phyloP scores from a whole-genome alignment of 2,888 invertebrate species.

The Dyspetes luteomarginatus region DNA sequence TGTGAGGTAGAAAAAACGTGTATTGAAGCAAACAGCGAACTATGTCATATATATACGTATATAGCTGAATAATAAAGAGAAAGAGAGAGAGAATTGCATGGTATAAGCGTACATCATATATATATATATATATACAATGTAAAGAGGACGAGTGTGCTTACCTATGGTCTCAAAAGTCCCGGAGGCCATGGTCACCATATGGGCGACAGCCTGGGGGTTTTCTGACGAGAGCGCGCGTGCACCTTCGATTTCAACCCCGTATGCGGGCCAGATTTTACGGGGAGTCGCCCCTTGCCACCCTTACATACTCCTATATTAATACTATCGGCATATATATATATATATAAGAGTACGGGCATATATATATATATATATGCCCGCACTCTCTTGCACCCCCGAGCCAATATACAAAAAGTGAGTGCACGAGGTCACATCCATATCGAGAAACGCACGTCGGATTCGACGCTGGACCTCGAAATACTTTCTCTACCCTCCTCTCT shows the following conservation, averaged over 20 bases:
- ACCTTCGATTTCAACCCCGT: slow-evolving; percentile 77
- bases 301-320: slow-evolving; percentile 4
- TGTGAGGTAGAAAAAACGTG: slow-evolving; percentile 24
- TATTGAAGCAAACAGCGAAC: not conserved
- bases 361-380: slow-evolving; percentile 7
- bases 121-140: not conserved
- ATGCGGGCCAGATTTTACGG: slow-evolving; percentile 81
- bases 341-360: too few relatives aligned
- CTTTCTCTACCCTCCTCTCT: too few relatives aligned
- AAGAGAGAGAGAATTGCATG: not conserved
- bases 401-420: slow-evolving; percentile 50
- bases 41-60: not conserved
- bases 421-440: slow-evolving; percentile 16
- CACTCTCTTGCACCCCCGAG: slow-evolving; percentile 39
- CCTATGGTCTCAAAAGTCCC: slow-evolving; percentile 74
- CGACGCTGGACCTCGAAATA: slow-evolving; percentile 24
- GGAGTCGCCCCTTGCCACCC: slow-evolving; percentile 47
- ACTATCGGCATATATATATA: not conserved
- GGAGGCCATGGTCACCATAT: slow-evolving; percentile 80
- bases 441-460: slow-evolving; percentile 21
- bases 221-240: slow-evolving; percentile 66
- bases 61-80: not conserved
- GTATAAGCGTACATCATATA: slow-evolving; percentile 19
- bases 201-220: slow-evolving; percentile 79
- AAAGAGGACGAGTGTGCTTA: slow-evolving; percentile 66